Conservation (phyloP, 2,888 invertebrate genomes). For the Chironomus riparius region DNA sequence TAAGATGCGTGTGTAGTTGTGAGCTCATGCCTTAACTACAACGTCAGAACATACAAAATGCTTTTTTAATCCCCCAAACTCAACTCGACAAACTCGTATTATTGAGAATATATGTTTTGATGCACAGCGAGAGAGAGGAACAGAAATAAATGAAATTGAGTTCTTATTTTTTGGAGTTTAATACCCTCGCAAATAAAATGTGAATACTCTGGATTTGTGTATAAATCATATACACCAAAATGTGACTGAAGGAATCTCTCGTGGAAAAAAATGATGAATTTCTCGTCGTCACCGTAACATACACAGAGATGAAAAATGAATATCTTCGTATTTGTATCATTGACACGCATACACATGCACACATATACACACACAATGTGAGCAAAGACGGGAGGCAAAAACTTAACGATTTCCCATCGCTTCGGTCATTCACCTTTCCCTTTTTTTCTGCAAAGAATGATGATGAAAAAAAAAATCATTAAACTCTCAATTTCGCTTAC, state of each 20-base stretch:
- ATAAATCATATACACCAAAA: too few species aligned
- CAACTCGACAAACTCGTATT: too few species aligned
- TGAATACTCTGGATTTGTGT: background rate
- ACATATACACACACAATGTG: background rate
- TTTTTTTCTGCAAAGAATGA: background rate
- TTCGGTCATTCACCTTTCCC: conserved; percentile 21
- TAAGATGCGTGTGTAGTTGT: background rate
- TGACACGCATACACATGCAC: conserved; percentile 15
- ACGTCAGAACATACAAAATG: background rate
- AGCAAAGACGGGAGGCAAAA: background rate
- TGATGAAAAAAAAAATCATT: background rate
- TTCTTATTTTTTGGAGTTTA: conserved; percentile 3
- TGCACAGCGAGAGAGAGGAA: background rate
- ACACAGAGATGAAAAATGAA: background rate
- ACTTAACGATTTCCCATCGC: conserved; percentile 25
- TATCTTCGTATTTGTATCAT: background rate
- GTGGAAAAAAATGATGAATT: conserved; percentile 19
- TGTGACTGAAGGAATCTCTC: conserved; percentile 11
- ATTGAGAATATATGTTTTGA: background rate
- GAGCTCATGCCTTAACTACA: background rate
- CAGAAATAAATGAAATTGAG: too few species aligned
- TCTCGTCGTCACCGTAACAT: background rate
- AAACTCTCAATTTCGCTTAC: conserved; percentile 23
- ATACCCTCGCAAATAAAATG: conserved; percentile 14
- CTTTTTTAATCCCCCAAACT: too few species aligned